Evolutionary conservation across 2,113 vertebrate species (phyloP), one percentile per base, ranked within the genome.

Genomic region (Grammomys surdaster): DNA sequence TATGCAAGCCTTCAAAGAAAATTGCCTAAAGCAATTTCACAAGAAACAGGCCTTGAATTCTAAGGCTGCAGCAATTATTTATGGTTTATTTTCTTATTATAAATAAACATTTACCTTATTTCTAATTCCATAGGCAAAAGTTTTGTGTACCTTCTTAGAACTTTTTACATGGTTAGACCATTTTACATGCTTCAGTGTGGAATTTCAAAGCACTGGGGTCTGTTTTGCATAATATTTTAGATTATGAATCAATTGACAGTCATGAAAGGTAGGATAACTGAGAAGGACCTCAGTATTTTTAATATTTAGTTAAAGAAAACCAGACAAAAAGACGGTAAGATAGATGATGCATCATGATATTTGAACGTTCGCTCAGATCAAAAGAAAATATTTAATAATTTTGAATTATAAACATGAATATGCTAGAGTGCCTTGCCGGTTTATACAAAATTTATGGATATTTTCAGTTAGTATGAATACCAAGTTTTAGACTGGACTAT

Each of bases 21-120:
- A 95, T 40, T 82, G 10, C 88, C 73, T 91, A 94, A 94, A 92
- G 56, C 69, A 88, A 70, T 91, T 94, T 94, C 69, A 84, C 4
- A 80, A 91, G 88, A 96, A 96, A 95, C 33, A 36, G 43, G 80
- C 78, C 56, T 91, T 43, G 67, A 92, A 51, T 80, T 89, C 54
- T 46, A 94, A n/a, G 56, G 40, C 56, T 70, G 46, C 4, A 58
- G n/a, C n/a, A 78, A 94, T 93, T 95, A 94, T 84, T 67, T 88
- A 93, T 85, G 60, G 60, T 77, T 56, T 80, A 14, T 95, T 88
- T 90, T 80, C 24, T 95, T 70, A 86, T 91, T 81, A 13, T 84
- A 80, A 95, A 54, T 89, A 96, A 96, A 73, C 89, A 91, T 65
- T 85, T 85, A 43, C 60, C 73, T 80, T 70, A 33, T 46, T 17